These are phyloP conservation scores for Toxostoma redivivum DNA, from an alignment of 2,113 vertebrate genomes.

Conservation along the genomic window DNA sequence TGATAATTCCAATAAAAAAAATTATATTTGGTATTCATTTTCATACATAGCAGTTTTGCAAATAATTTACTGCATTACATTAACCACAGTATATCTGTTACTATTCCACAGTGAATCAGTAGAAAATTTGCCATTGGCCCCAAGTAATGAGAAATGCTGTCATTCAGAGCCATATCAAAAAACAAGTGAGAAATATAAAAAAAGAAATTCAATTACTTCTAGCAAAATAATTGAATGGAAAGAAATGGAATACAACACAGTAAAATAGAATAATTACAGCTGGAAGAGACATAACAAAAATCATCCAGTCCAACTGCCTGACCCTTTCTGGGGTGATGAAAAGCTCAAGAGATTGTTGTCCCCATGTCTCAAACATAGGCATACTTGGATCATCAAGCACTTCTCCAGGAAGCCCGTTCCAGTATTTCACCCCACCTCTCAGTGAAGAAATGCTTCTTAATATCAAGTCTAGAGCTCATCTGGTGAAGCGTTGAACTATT, in stretches of 20 bases:
- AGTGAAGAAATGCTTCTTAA: neutral
- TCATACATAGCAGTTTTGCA: neutral
- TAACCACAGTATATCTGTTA: neutral
- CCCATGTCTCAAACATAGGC: neutral
- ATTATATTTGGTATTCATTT: neutral
- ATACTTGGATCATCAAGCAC: rapidly evolving
- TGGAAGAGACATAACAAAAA: neutral
- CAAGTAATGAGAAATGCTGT: neutral
- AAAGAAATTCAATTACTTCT: neutral
- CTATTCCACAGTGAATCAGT: neutral
- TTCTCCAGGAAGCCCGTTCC: neutral
- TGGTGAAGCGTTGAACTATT: neutral
- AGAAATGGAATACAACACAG: neutral
- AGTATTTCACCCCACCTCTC: neutral
- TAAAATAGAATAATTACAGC: neutral
- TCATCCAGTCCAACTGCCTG: neutral
- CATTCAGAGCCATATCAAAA: neutral
- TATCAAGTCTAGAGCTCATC: neutral
- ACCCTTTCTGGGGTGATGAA: neutral
- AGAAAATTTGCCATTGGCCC: neutral
- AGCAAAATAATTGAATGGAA: neutral
- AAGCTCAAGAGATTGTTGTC: neutral
- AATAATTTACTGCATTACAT: neutral
- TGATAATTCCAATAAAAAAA: neutral
- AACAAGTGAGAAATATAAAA: neutral